phyloP scores from a whole-genome alignment of 2,113 vertebrate species.

The Podocnemis expansa region DNA sequence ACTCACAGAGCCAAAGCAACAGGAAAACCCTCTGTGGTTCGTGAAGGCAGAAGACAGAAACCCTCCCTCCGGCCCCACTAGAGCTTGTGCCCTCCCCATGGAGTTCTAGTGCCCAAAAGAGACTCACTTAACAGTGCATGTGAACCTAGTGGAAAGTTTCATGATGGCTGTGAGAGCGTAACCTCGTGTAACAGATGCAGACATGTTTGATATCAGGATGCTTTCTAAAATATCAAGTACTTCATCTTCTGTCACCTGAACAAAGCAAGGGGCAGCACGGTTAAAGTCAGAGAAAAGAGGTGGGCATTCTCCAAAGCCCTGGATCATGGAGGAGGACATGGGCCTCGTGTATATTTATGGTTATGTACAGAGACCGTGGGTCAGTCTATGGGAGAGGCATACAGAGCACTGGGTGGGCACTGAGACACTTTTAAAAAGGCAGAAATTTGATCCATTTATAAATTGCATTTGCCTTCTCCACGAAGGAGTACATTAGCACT shows the following conservation, averaged over 20 bases:
- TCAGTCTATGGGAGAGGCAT: not conserved
- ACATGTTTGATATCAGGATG: slow-evolving; percentile 96
- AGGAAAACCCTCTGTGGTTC: not conserved
- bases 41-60: not conserved
- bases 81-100: not conserved
- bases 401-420: not conserved
- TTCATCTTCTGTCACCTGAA: slow-evolving; percentile 96
- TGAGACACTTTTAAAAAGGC: not conserved
- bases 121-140: slow-evolving; percentile 94
- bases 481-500: not conserved
- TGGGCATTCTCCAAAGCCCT: not conserved
- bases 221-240: slow-evolving; percentile 98
- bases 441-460: not conserved
- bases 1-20: not conserved
- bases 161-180: slow-evolving; percentile 97
- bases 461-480: not conserved
- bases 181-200: slow-evolving; percentile 93
- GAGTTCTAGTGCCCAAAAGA: not conserved
- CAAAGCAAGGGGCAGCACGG: not conserved
- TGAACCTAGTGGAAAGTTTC: slow-evolving; percentile 98
- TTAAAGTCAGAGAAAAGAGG: not conserved
- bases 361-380: not conserved
- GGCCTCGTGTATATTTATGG: not conserved
- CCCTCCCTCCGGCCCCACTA: not conserved
- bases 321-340: not conserved